Evolutionary conservation across 2,888 invertebrate species (phyloP), one percentile per base, ranked within the genome.

Genomic region (Miltochrista miniata): DNA sequence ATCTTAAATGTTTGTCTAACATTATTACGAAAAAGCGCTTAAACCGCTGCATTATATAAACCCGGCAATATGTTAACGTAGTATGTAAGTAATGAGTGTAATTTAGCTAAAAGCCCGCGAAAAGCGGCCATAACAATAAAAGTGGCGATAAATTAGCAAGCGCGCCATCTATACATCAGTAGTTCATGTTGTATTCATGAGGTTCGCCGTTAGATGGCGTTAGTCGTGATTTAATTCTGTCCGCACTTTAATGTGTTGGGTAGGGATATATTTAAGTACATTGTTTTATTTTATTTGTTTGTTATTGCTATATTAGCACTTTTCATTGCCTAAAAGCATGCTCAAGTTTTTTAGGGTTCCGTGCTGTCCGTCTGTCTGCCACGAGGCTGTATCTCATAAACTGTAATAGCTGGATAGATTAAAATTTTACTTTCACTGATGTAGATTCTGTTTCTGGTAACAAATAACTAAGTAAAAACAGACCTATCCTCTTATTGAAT

Each of bases 111-210:
- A 84, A 87, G 86, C 85, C 71, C 68, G 75, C 74, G 75, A 74
- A 81, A 79, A 72, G 77, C 79, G 75, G 72, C 66, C 77, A 82
- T 84, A 80, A 83, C 77, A 77, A 73, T 81, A 75, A 75, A 79
- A 76, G 81, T 66, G 72, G 76, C 76, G 49, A 87, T 87, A 86
- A 84, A 87, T 86, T 80, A 67, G 63, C 62, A 53, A 64, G 67
- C 82, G 68, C 79, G 86, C 85, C 87, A 86, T 86, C 87, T 86
- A 79, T 72, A 68, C 64, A 72, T 71, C 66, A 70, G 49, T 47
- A 57, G 54, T 63, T 78, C 82, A 86, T 88, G 86, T 83, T 76
- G 61, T 83, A 87, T 88, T 83, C 87, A 90, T 87, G 81, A 80
- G 70, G 49, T 64, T 55, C 64, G 72, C 64, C 72, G 67, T 75